phyloP scores from a whole-genome alignment of 2,888 invertebrate genomes.

The Phaonia tiefii region DNA sequence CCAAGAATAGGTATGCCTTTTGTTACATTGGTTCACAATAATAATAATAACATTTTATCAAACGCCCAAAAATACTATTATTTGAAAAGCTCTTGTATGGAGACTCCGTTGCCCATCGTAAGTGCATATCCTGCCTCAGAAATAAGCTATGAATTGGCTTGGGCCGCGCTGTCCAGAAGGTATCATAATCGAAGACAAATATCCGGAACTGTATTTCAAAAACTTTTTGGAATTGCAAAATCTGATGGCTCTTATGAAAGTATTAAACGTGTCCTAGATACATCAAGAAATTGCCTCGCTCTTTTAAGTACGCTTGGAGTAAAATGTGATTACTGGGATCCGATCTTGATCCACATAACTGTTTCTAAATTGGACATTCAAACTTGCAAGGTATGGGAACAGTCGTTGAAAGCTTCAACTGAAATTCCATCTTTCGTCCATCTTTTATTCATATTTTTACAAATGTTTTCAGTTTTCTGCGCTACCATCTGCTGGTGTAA shows the following conservation, averaged over 20 bases:
- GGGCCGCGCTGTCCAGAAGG: too few species aligned
- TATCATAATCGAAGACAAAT: slow-evolving; percentile 49
- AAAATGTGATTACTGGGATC: background rate
- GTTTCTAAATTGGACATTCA: slow-evolving; percentile 28
- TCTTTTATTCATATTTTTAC: slow-evolving; percentile 22
- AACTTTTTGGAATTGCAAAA: slow-evolving; percentile 25
- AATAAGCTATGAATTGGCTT: too few species aligned
- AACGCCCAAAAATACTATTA: slow-evolving; percentile 50
- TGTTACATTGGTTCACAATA: slow-evolving; percentile 45
- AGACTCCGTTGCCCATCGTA: slow-evolving; percentile 36
- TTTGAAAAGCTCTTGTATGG: too few species aligned
- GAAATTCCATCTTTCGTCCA: slow-evolving; percentile 9
- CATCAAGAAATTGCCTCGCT: slow-evolving; percentile 31
- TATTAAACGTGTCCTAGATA: slow-evolving; percentile 39
- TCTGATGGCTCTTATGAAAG: slow-evolving; percentile 38
- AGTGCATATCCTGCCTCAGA: slow-evolving; percentile 52
- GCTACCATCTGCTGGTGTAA: slow-evolving; percentile 5
- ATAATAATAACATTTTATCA: slow-evolving; percentile 29
- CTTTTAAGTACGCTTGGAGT: slow-evolving; percentile 29
- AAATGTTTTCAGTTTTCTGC: slow-evolving; percentile 44
- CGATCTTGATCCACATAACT: slow-evolving; percentile 32
- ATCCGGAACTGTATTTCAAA: slow-evolving; percentile 17
- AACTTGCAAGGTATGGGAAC: slow-evolving; percentile 51
- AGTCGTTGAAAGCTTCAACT: slow-evolving; percentile 30
- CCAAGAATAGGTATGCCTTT: slow-evolving; percentile 52